Conservation (phyloP, 2,113 vertebrate genomes). For the Colossoma macropomum region DNA sequence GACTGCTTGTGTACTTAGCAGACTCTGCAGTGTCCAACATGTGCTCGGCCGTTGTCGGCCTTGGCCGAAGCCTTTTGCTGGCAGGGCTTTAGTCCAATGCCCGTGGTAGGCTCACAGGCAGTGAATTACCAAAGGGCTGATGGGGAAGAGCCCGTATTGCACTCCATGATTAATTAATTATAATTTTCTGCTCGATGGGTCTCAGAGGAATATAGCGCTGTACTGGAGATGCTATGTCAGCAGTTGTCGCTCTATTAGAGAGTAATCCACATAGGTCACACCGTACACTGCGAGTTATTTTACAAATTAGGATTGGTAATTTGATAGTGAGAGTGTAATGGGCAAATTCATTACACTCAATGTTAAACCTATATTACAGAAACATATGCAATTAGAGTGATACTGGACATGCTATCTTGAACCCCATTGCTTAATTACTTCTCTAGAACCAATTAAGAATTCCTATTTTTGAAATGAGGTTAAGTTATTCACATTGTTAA, state of each 20-base stretch:
- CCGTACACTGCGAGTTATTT: conserved; percentile 61
- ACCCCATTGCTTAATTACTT: conserved; percentile 46
- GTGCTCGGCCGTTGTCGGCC: neutral
- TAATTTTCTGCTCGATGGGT: conserved; percentile 78
- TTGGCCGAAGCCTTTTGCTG: neutral
- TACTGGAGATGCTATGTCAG: conserved; percentile 72
- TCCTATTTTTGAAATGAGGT: conserved; percentile 48
- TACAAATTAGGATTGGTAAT: conserved; percentile 67
- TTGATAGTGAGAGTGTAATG: conserved; percentile 68
- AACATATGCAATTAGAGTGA: conserved; percentile 69
- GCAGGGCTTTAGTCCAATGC: conserved; percentile 50
- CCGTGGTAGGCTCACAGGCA: conserved; percentile 64
- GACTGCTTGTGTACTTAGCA: neutral
- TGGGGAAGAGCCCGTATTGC: conserved; percentile 67
- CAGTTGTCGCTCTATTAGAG: conserved; percentile 70
- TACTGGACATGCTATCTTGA: conserved; percentile 58
- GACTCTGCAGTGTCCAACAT: neutral
- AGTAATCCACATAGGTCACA: conserved; percentile 66
- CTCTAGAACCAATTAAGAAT: conserved; percentile 57
- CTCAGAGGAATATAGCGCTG: conserved; percentile 67
- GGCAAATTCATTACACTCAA: conserved; percentile 69
- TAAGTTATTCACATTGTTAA: conserved; percentile 60
- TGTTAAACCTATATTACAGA: conserved; percentile 68
- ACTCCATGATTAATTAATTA: conserved; percentile 79
- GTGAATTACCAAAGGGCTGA: conserved; percentile 73